Evolutionary conservation across 2,888 invertebrate genomes (phyloP), one percentile per base, ranked within the genome.

Genomic region (Zaprionus lineosus): DNA sequence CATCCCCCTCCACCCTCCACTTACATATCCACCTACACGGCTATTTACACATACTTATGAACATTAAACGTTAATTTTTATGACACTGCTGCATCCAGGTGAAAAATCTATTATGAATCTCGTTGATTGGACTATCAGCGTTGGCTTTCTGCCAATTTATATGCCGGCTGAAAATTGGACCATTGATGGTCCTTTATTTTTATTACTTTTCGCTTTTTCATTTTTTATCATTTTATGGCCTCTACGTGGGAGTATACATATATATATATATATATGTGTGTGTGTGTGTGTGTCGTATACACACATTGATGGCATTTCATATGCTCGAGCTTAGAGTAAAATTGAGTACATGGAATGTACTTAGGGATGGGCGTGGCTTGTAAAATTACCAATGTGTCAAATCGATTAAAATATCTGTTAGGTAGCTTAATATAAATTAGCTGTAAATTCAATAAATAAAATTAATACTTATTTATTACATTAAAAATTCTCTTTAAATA

Each of bases 31-130:
- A 16, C 44, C 18, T 26, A 47, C 47, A 52, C 18, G 52, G 43
- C 46, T 41, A 66, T 71, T 68, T 71, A 44, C 75, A 43, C 43
- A 53, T 48, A 51, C 57, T 64, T 70, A 46, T 40, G 55, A 11
- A n/a, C 37, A 12, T 75, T 75, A 68, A 62, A 61, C 46, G 56
- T 43, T 64, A 55, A 62, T 58, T 61, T 62, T 60, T 58, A 61
- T 61, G 63, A 50, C 60, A 43, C 29, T 18, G n/a, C n/a, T n/a
- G 48, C 28, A 50, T 39, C 15, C 60, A 7, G 39, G 51, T n/a
- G 43, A 43, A 56, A 53, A 40, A 66, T 67, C 56, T 50, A 62
- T 73, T 71, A 39, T 70, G 53, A 8, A 26, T 15, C 41, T 18
- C 29, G 50, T 31, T 67, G 62, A 70, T 68, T 69, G 68, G 47